Evolutionary conservation across 2,113 vertebrate genomes (phyloP), one percentile per base, ranked within the genome.

Genomic region (Odontesthes bonariensis): DNA sequence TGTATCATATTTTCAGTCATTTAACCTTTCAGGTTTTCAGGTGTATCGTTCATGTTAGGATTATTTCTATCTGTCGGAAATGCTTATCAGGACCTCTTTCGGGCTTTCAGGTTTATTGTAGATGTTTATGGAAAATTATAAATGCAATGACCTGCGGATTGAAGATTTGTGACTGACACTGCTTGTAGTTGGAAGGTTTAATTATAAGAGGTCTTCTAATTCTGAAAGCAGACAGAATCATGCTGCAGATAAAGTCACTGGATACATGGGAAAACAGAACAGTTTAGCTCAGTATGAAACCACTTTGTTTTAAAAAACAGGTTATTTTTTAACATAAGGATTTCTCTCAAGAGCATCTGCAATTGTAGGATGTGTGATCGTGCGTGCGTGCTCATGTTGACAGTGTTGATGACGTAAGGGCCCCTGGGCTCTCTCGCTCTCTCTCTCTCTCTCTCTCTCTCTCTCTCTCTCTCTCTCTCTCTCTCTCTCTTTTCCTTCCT

Each of bases 371-470:
- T 61, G 62, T 61, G 38, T 78, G 7, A 7, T 42, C 40, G 61
- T 42, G 72, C 17, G 67, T 55, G 64, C 54, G 31, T 70, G 70
- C 65, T 69, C 35, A 52, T 82, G 77, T 84, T 81, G 72, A 82
- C 61, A 69, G 62, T 87, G 78, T 73, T 13, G 40, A 75, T 91
- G 90, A 91, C 85, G 85, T 86, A 86, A 89, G 80, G 27, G 71
- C 64, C 81, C 67, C 32, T 73, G 42, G 22, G 51, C 42, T 73
- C 55, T 67, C n/a, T n/a, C n/a, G n/a, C n/a, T n/a, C n/a, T n/a
- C n/a, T n/a, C n/a, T n/a, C n/a, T 33, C 62, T 64, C 78, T 72
- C 69, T 38, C 76, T 62, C 63, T 44, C 77, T 46, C 47, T 44
- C 62, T 31, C 56, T 17, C 57, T 19, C 38, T 33, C 73, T 23